These are phyloP conservation scores for Laothoe populi DNA, from an alignment of 2,888 invertebrate genomes.

Conservation along the genomic window DNA sequence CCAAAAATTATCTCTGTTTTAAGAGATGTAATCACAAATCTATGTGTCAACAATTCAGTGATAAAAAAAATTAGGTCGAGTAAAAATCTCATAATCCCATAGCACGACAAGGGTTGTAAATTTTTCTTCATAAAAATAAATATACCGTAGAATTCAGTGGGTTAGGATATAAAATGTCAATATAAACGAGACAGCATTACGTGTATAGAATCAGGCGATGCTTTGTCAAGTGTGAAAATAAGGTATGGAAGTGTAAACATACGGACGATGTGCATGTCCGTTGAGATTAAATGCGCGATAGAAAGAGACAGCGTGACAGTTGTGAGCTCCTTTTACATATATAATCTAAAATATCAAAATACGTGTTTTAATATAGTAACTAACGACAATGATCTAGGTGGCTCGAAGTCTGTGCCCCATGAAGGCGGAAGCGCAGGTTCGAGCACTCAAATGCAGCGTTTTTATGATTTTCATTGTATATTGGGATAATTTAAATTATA, in stretches of 20 bases:
- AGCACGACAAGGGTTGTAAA: slow-evolving; percentile 37
- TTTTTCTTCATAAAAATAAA: slow-evolving; percentile 48
- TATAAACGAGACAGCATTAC: slow-evolving; percentile 64
- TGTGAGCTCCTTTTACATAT: too few species aligned
- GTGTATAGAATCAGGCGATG: slow-evolving; percentile 63
- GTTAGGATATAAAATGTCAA: slow-evolving; percentile 61
- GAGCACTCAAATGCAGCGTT: too few species aligned
- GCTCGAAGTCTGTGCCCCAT: too few species aligned
- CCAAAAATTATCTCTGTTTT: not conserved
- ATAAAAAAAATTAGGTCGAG: slow-evolving; percentile 26
- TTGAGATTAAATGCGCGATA: not conserved
- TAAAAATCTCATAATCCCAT: slow-evolving; percentile 28
- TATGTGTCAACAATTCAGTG: not conserved
- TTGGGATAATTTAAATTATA: too few species aligned
- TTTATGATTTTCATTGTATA: too few species aligned
- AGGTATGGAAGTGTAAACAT: slow-evolving; percentile 44
- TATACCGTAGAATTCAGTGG: slow-evolving; percentile 47
- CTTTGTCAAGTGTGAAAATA: slow-evolving; percentile 67
- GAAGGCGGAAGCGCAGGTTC: too few species aligned
- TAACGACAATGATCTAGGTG: too few species aligned
- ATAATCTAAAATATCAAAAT: too few species aligned
- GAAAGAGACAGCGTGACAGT: not conserved
- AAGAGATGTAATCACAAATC: not conserved
- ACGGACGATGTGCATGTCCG: slow-evolving; percentile 31
- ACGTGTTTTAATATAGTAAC: too few species aligned